Evolutionary conservation across 2,797 vertebrate species (phyloP), one percentile per base, ranked within the genome.

Genomic region (Kryptolebias ocellatus): DNA sequence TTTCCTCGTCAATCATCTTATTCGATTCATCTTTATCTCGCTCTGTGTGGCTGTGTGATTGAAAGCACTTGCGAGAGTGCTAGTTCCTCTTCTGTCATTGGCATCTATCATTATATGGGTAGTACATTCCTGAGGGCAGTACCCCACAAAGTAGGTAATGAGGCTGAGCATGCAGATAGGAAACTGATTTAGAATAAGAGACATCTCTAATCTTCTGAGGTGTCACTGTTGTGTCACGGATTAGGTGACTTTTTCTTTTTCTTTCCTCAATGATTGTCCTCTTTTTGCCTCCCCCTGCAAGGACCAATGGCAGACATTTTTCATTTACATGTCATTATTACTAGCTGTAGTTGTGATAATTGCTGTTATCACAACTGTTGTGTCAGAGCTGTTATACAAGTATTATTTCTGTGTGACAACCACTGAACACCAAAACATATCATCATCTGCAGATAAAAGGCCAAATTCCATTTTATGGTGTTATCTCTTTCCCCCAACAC

Each of bases 61-160:
- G 53, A 37, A 64, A 56, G 64, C 54, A 16, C 60, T 45, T 42
- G 53, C 71, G 62, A 64, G 52, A 34, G 44, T 66, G 71, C 53
- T 67, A 68, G 70, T 58, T 64, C 29, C 9, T 53, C 49, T 68
- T 67, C 61, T 76, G 69, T n/a, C 66, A 72, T 77, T 86, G 80
- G 65, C 84, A 80, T 64, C 66, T 37, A 69, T 68, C 59, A 64
- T 77, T 74, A 78, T 89, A 84, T 90, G 85, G 87, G 83, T 84
- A 81, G 72, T 50, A 57, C 71, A 72, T 63, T 84, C 83, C 81
- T 64, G 74, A 84, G 90, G 86, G 78, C 56, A 78, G 83, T 66
- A 85, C 83, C 90, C 90, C 79, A 80, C 87, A 85, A 88, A 86
- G 89, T 88, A 78, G 76, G 87, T 91, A 92, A 92, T 92, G 90